Percentiles rank a stretch among this genome's conserved stretches.
These are phyloP conservation scores for Phaonia tiefii DNA, from an alignment of 2,888 invertebrate genomes.

Conservation along the genomic window DNA sequence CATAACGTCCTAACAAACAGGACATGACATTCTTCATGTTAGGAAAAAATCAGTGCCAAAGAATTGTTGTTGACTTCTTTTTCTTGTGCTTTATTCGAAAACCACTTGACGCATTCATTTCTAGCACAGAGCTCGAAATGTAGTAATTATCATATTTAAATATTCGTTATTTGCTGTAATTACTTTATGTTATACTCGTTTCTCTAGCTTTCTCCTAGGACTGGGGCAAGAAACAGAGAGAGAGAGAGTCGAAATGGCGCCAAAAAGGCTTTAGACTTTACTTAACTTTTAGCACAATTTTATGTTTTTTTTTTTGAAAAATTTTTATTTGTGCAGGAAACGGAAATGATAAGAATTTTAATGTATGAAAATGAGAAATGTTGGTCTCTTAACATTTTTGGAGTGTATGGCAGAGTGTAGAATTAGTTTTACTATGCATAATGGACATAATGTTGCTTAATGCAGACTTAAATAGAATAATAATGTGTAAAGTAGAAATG, in stretches of 20 bases:
- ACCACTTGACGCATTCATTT: too few relatives aligned
- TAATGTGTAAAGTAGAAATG: too few relatives aligned
- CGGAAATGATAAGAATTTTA: constrained; percentile 35
- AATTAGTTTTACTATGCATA: too few relatives aligned
- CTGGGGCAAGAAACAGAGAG: not conserved
- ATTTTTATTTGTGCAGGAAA: not conserved
- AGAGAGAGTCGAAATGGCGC: not conserved
- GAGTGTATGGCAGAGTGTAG: too few relatives aligned
- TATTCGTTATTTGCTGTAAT: constrained; percentile 1
- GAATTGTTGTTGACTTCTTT: too few relatives aligned
- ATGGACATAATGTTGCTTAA: too few relatives aligned
- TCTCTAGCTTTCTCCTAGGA: not conserved
- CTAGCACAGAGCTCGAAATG: too few relatives aligned
- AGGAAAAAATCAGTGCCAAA: too few relatives aligned
- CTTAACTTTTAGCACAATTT: not conserved
- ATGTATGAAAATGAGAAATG: constrained; percentile 11
- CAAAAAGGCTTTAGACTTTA: not conserved
- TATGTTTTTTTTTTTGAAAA: not conserved
- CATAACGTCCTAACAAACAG: too few relatives aligned
- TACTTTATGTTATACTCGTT: not conserved
- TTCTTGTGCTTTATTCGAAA: too few relatives aligned
- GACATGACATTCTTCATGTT: too few relatives aligned
- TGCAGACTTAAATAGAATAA: too few relatives aligned
- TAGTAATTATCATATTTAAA: constrained; percentile 9
- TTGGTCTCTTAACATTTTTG: not conserved